Percentiles rank a stretch among this genome's conserved stretches.
Conservation (phyloP, 1,140 invertebrate genomes). For the Physella acuta region DNA sequence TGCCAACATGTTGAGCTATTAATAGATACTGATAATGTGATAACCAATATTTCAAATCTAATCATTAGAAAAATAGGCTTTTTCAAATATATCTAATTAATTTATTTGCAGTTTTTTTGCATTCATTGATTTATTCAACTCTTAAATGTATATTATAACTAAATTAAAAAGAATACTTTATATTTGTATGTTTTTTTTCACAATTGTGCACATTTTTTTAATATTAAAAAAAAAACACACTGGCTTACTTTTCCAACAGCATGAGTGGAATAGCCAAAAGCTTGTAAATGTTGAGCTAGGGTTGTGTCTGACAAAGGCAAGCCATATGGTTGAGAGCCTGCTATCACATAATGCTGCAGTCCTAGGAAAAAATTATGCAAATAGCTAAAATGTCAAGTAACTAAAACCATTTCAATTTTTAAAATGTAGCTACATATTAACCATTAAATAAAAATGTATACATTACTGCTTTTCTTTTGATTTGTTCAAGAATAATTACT, state of each 20-base stretch:
- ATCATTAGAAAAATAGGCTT: no score
- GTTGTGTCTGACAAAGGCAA: slow-evolving; percentile 55
- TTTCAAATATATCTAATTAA: no score
- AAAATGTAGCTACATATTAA: no score
- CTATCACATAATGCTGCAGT: slow-evolving; percentile 49
- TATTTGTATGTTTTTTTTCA: no score
- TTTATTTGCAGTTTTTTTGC: no score
- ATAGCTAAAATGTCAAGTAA: not conserved
- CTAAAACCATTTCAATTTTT: no score
- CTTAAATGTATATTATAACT: no score
- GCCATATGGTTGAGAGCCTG: slow-evolving; percentile 46
- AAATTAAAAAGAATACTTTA: no score
- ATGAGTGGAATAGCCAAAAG: slow-evolving; percentile 62
- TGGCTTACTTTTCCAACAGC: slow-evolving; percentile 61
- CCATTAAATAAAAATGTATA: not conserved
- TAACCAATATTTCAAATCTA: no score
- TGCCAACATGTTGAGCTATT: no score
- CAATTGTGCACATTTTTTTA: not conserved
- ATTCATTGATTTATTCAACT: no score
- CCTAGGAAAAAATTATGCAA: slow-evolving; percentile 34
- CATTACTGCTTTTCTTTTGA: not conserved
- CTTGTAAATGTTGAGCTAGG: slow-evolving; percentile 60
- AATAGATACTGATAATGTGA: no score
- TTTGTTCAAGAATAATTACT: not conserved
- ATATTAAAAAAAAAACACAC: not conserved